Evolutionary conservation across 1,140 invertebrate genomes (phyloP).

Genomic region (Paracyclopina nana): DNA sequence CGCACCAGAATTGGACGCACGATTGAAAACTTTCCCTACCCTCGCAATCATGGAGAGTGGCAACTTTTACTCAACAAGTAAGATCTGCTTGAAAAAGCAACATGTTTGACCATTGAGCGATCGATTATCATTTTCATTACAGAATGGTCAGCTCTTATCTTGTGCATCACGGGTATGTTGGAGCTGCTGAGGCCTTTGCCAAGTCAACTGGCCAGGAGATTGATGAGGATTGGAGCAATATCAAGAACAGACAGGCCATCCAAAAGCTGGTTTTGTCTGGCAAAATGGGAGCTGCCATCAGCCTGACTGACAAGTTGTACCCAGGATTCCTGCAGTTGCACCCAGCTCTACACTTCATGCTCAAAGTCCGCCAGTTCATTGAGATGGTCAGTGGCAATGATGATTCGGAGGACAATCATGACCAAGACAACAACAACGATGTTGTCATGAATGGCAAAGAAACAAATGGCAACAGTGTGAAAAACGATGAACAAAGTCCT

Average conservation of each 20-base stretch:
- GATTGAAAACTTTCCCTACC: constrained; percentile 68
- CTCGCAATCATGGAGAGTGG: constrained; percentile 70
- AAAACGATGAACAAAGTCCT: not conserved
- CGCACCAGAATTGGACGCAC: constrained; percentile 52
- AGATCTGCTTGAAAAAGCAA: no score
- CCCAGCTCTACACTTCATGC: constrained; percentile 70
- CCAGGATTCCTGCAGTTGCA: constrained; percentile 73
- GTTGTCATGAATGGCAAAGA: constrained; percentile 45
- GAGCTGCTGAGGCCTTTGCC: constrained; percentile 87
- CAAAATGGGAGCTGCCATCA: constrained; percentile 82
- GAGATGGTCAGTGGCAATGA: constrained; percentile 44
- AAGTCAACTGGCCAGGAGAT: constrained; percentile 70
- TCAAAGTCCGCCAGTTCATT: constrained; percentile 69
- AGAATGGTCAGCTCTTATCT: constrained; percentile 94
- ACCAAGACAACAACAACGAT: constrained; percentile 35
- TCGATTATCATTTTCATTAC: no score
- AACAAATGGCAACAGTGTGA: not conserved
- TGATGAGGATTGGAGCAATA: constrained; percentile 77
- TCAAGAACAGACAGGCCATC: constrained; percentile 90
- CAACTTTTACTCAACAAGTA: constrained; percentile 71
- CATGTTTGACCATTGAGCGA: no score
- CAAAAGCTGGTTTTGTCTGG: constrained; percentile 75
- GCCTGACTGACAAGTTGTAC: constrained; percentile 62
- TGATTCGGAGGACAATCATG: constrained; percentile 17
- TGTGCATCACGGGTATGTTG: constrained; percentile 90